A percentile compares a stretch with the other conserved stretches of the same genome.
Evolutionary conservation across 2,113 vertebrate species (phyloP).

Genomic region (Tricholaema leucomelas): DNA sequence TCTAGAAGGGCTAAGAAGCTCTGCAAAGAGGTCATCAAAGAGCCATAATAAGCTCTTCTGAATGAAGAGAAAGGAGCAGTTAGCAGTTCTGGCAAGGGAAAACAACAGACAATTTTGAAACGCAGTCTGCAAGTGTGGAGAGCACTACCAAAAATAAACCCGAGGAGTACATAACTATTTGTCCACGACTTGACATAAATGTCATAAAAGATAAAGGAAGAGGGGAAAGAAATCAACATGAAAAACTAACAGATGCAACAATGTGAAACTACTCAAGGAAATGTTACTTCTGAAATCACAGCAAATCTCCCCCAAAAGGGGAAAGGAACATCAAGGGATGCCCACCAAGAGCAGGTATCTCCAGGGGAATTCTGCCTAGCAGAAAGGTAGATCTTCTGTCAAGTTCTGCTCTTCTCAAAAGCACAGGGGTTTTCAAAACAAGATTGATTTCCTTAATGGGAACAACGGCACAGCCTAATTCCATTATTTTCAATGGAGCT

Average conservation of each 20-base stretch:
- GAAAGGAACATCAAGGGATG: background rate
- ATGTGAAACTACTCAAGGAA: background rate
- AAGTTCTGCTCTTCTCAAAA: slow-evolving; percentile 7
- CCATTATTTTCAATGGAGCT: slow-evolving; percentile 58
- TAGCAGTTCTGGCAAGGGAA: background rate
- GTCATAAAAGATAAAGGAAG: background rate
- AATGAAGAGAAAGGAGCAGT: slow-evolving; percentile 8
- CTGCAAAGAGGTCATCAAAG: slow-evolving; percentile 24
- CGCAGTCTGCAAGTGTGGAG: background rate
- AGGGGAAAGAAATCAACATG: background rate
- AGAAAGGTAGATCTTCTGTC: slow-evolving; percentile 1
- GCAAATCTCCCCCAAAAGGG: background rate
- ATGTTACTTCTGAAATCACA: background rate
- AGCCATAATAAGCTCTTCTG: slow-evolving; percentile 3
- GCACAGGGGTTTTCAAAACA: slow-evolving; percentile 31
- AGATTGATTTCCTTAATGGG: slow-evolving; percentile 51
- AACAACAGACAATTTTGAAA: background rate
- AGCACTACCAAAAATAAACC: slow-evolving; percentile 28
- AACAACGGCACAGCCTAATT: slow-evolving; percentile 33
- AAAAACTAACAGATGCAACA: background rate
- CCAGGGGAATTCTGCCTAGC: background rate
- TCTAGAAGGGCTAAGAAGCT: background rate
- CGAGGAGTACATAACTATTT: background rate
- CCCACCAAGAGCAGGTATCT: background rate
- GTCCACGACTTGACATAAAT: slow-evolving; percentile 21